A percentile compares a stretch with the other conserved stretches of the same genome.
phyloP scores from a whole-genome alignment of 2,888 invertebrate genomes.

The Cryptus armator region DNA sequence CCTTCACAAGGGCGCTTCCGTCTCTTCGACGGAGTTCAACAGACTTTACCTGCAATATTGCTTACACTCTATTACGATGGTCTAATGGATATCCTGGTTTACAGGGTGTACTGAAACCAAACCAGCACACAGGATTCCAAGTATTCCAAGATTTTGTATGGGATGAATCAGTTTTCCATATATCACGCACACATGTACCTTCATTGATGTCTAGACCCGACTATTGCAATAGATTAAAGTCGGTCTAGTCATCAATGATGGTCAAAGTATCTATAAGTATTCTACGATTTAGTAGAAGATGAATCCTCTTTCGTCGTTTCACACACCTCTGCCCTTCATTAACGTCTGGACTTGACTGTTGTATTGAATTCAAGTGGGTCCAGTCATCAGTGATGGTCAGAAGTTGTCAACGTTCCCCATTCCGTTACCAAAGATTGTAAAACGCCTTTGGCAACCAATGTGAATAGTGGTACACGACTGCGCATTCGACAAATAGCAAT shows the following conservation, averaged over 20 bases:
- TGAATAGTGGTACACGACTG: not conserved
- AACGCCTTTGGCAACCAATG: not conserved
- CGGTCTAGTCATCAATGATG: too few species aligned
- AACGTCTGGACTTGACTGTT: not conserved
- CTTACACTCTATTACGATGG: not conserved
- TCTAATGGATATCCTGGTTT: not conserved
- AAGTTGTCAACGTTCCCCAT: not conserved
- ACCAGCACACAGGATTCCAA: not conserved
- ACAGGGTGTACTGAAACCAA: not conserved
- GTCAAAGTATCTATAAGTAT: too few species aligned
- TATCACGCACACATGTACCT: not conserved
- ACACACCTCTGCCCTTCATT: not conserved
- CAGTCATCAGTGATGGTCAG: not conserved
- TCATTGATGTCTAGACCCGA: not conserved
- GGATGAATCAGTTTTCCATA: not conserved
- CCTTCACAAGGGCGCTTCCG: conserved; percentile 37
- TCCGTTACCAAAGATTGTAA: not conserved
- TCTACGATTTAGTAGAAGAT: too few species aligned
- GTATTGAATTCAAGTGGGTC: not conserved
- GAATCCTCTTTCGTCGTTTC: not conserved
- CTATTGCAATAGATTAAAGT: not conserved
- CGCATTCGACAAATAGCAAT: conserved; percentile 5
- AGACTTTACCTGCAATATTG: conserved; percentile 42
- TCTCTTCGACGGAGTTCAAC: conserved; percentile 47
- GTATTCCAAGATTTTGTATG: not conserved